These are phyloP conservation scores for Notothenia rossii DNA, from an alignment of 2,113 vertebrate genomes.

Conservation along the genomic window DNA sequence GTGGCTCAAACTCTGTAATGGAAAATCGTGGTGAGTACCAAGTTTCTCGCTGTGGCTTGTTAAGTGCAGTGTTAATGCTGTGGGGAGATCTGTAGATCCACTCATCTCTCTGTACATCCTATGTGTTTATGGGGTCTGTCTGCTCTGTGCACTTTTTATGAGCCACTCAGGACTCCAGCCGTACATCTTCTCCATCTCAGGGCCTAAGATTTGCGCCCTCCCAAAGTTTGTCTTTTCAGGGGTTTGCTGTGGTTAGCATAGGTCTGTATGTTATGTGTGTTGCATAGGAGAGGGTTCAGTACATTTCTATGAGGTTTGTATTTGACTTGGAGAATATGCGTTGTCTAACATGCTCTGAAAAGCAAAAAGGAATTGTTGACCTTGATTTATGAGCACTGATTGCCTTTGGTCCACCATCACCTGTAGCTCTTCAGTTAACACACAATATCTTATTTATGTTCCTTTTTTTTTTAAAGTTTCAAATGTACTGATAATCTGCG, in stretches of 20 bases:
- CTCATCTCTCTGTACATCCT: constrained; percentile 33
- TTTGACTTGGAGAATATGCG: neutral
- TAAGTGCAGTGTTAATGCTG: constrained; percentile 66
- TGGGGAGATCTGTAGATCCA: constrained; percentile 39
- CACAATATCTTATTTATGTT: no score
- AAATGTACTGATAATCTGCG: neutral
- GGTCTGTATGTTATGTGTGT: neutral
- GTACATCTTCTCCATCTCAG: constrained; percentile 34
- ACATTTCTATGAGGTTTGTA: neutral
- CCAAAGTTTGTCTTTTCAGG: constrained; percentile 7
- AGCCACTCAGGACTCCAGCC: constrained; percentile 39
- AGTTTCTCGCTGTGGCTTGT: constrained; percentile 55
- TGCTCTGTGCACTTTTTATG: constrained; percentile 38
- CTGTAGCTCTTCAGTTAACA: neutral
- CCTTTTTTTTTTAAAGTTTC: neutral
- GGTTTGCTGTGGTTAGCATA: neutral
- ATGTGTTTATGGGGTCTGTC: constrained; percentile 61
- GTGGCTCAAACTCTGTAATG: constrained; percentile 84
- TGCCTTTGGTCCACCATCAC: constrained; percentile 1
- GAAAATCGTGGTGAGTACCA: constrained; percentile 85
- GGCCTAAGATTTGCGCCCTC: constrained; percentile 13
- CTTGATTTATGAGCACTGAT: neutral
- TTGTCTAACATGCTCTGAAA: neutral
- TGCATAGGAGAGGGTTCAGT: neutral
- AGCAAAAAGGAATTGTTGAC: constrained; percentile 9